Percentiles rank a stretch among this genome's conserved stretches.
Conservation (phyloP, 2,888 invertebrate genomes). For the Epinotia brunnichana region DNA sequence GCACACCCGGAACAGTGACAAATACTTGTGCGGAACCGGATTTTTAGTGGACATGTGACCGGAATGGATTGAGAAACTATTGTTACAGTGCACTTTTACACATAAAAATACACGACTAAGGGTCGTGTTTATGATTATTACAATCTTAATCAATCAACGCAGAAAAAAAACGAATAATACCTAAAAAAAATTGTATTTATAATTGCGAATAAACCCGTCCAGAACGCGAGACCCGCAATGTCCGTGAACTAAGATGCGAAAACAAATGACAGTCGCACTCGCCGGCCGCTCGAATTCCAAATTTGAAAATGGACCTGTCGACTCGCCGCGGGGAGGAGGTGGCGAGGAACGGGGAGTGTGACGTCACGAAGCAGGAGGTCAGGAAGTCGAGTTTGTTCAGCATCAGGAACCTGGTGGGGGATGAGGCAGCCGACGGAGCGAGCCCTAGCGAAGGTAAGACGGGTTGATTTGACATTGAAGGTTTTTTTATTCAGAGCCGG, state of each 20-base stretch:
- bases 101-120: background rate
- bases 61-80: slow-evolving; percentile 19
- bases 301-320: slow-evolving; percentile 78
- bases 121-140: background rate
- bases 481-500: too few species aligned
- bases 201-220: slow-evolving; percentile 6
- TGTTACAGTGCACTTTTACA: background rate
- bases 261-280: slow-evolving; percentile 45
- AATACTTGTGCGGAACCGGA: slow-evolving; percentile 26
- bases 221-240: slow-evolving; percentile 14
- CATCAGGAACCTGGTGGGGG: slow-evolving; percentile 76
- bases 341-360: slow-evolving; percentile 69
- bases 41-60: slow-evolving; percentile 32
- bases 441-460: slow-evolving; percentile 70
- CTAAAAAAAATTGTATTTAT: too few species aligned
- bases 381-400: slow-evolving; percentile 75
- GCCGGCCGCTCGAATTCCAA: slow-evolving; percentile 47
- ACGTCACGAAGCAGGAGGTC: slow-evolving; percentile 63
- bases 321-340: slow-evolving; percentile 72
- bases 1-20: slow-evolving; percentile 42
- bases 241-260: slow-evolving; percentile 48
- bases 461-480: background rate
- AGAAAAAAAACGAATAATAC: background rate
- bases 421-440: slow-evolving; percentile 67
- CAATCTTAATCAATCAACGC: background rate